Evolutionary conservation across 1,140 invertebrate genomes (phyloP), one percentile per base, ranked within the genome.

Genomic region (Drosophila truncata): DNA sequence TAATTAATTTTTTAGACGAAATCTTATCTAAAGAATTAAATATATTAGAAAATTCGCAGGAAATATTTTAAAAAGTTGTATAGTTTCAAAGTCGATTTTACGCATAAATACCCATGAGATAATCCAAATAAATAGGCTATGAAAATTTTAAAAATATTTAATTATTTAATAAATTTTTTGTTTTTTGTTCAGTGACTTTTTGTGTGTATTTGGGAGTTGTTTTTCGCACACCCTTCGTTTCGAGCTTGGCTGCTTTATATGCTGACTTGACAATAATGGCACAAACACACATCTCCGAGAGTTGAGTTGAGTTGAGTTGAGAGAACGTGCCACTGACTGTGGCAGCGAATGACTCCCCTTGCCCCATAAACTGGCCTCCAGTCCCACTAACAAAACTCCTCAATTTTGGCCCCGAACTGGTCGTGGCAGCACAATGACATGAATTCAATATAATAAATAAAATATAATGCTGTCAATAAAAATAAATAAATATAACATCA

Each of bases 401-500:
- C 25, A 63, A 54, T 25, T 49, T 64, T 44, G 71, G 71, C 63
- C 83, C 25, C 57, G 63, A 66, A 54, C 66, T 90, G 85, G 58
- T 63, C 81, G 74, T 85, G 85, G 85, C 85, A 88, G 85, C 81
- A 88, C 80, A 88, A 84, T 90, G 85, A 90, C 85, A 85, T 90
- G 78, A 82, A 90, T 90, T 90, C 85, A 90, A 90, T 90, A 88
- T 88, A 90, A 90, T 90, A 90, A 90, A 90, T 90, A 90, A 90
- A 90, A 90, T 90, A 90, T 91, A 90, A 90, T 90, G 85, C 86
- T 90, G 85, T 90, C 85, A 90, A 90, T 90, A 90, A 90, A 90
- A 90, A 90, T 90, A 90, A 90, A 88, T 88, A 90, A 88, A 88
- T 90, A 87, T 52, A 74, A 62, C 67, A 85, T 80, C 59, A 75